These are phyloP conservation scores for Phoenicopterus ruber DNA, from an alignment of 2,113 vertebrate species.

Conservation along the genomic window DNA sequence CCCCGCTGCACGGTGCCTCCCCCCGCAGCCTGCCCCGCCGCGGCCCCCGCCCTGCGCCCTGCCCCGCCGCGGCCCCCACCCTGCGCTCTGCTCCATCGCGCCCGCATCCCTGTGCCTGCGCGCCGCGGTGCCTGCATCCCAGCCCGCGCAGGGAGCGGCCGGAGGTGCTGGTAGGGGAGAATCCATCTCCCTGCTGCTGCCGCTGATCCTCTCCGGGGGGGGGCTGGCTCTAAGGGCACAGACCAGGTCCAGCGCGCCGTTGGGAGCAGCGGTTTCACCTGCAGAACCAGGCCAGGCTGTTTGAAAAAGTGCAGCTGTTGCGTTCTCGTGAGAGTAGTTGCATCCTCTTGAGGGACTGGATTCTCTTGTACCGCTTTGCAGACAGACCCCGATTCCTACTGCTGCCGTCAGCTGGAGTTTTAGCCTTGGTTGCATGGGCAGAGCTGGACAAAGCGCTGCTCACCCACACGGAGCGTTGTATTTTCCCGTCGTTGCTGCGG, in stretches of 20 bases:
- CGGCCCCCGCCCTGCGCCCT: neutral
- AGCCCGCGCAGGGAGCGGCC: neutral
- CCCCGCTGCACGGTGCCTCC: neutral
- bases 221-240: neutral
- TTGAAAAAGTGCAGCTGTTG: neutral
- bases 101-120: neutral
- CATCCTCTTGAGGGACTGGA: neutral
- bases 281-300: neutral
- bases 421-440: neutral
- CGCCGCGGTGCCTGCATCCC: neutral
- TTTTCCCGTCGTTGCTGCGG: neutral
- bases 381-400: neutral
- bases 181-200: neutral
- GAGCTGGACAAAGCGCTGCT: neutral
- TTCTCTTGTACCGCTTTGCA: neutral
- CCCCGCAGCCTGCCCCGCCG: neutral
- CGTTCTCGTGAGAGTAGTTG: rapidly evolving
- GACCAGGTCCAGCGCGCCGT: rapidly evolving
- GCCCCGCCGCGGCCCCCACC: neutral
- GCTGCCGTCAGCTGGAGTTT: neutral
- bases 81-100: neutral
- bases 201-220: neutral
- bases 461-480: rapidly evolving
- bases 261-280: neutral
- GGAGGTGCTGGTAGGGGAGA: neutral